phyloP scores from a whole-genome alignment of 2,113 vertebrate species.

The Oncorhynchus keta region DNA sequence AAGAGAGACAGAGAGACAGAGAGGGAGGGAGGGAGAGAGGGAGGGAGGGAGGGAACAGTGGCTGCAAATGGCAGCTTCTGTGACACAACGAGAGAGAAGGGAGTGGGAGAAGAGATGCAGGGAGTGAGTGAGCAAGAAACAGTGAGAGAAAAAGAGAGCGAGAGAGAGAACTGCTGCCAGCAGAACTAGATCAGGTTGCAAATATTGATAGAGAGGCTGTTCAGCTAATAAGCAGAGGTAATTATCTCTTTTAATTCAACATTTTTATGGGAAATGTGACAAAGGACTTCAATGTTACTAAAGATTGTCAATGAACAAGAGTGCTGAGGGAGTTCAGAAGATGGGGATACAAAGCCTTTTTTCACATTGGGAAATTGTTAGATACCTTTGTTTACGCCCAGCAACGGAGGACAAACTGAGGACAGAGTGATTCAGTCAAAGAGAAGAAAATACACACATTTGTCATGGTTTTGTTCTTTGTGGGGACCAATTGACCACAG shows the following conservation, averaged over 20 bases:
- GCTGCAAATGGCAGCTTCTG: slow-evolving; percentile 74
- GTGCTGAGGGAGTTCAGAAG: slow-evolving; percentile 43
- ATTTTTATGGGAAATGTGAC: slow-evolving; percentile 45
- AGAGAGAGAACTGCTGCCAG: slow-evolving; percentile 48
- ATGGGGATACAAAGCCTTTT: slow-evolving; percentile 57
- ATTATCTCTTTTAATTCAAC: slow-evolving; percentile 9
- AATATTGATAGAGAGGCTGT: slow-evolving; percentile 65
- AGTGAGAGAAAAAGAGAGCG: slow-evolving; percentile 28
- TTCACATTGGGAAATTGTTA: slow-evolving; percentile 49
- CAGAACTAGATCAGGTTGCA: slow-evolving; percentile 71
- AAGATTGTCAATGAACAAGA: slow-evolving; percentile 39
- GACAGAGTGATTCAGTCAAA: neutral
- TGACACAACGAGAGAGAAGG: slow-evolving; percentile 62
- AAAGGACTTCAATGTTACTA: slow-evolving; percentile 22
- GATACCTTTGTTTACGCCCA: neutral
- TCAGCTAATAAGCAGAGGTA: slow-evolving; percentile 47
- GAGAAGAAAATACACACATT: neutral
- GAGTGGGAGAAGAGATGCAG: slow-evolving; percentile 40
- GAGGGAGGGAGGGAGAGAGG: slow-evolving; percentile 30
- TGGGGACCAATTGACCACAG: slow-evolving; percentile 11
- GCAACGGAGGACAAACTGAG: neutral
- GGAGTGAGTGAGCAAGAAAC: slow-evolving; percentile 21
- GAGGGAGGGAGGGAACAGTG: slow-evolving; percentile 30
- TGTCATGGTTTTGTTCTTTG: neutral
- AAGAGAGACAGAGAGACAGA: neutral